Base-by-base conservation (phyloP, 1,140 invertebrate genomes). In the Aphelinus atriplicis region DNA sequence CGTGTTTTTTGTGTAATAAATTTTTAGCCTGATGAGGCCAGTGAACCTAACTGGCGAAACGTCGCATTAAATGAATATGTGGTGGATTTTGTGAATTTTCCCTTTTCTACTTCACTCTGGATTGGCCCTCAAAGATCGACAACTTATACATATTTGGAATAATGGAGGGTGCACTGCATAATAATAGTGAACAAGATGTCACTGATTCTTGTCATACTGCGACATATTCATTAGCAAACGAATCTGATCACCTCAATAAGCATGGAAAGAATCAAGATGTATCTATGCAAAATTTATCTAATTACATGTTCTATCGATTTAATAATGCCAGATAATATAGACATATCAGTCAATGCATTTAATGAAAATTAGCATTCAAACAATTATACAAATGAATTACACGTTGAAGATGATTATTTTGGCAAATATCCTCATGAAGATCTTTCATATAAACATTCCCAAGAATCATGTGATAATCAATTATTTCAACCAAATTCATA, bases 161-260 rank as follows among this genome's bases (percentile, higher is more conserved):
- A n/a, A n/a, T n/a, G n/a, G n/a, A n/a, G n/a, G n/a, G n/a, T n/a
- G n/a, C n/a, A n/a, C n/a, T n/a, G n/a, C n/a, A n/a, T 86, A 10
- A 87, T 84, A 50, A 79, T 88, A 79, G 87, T 88, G 82, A 87
- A 50, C 7, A 72, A 48, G 47, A 1, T 10, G 42, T 43, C 42
- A 5, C 56, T 86, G n/a, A 89, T 87, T 77, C 88, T 88, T 84
- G 83, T 80, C 81, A 82, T 47, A 79, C 81, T 68, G 80, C 69
- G 73, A 82, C 81, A 81, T 83, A 84, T 84, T 78, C 81, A 67
- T 79, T 78, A 73, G 79, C 79, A 67, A 79, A 71, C 61, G 51
- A 78, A 72, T 60, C 80, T 58, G 79, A 81, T 74, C 53, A 58
- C 7, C 45, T 9, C 9, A 80, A 83, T 67, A 79, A 83, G 64